Conservation (phyloP, 2,888 invertebrate genomes). For the Syrphus vitripennis region DNA sequence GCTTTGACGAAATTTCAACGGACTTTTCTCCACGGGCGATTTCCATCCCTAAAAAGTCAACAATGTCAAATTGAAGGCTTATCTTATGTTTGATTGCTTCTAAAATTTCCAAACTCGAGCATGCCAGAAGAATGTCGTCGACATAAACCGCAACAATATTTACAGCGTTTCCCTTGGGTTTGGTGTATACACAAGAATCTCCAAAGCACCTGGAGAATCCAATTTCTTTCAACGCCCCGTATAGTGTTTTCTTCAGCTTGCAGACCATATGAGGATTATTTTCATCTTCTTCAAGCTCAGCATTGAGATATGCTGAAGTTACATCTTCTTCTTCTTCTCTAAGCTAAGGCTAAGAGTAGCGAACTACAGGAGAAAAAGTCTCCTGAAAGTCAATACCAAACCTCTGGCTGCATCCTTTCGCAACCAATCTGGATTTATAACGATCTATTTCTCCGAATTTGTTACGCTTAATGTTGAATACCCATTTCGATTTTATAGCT, state of each 20-base stretch:
- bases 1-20: conserved; percentile 17
- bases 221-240: background rate
- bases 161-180: background rate
- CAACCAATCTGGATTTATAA: conserved; percentile 47
- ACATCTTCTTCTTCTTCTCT: conserved; percentile 33
- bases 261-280: too few relatives aligned
- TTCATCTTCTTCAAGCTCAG: conserved; percentile 19
- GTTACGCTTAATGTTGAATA: conserved; percentile 44
- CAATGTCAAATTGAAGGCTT: conserved; percentile 9
- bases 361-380: conserved; percentile 41
- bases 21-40: background rate
- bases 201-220: conserved; percentile 13
- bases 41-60: conserved; percentile 44
- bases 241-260: too few relatives aligned
- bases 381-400: conserved; percentile 32
- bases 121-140: conserved; percentile 13
- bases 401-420: too few relatives aligned
- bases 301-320: conserved; percentile 42
- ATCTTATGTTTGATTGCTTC: conserved; percentile 23
- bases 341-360: conserved; percentile 35
- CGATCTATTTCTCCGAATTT: conserved; percentile 16
- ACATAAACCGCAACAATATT: conserved; percentile 20
- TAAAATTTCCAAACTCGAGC: too few relatives aligned
- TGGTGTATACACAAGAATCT: conserved; percentile 33
- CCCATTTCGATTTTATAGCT: conserved; percentile 56